Evolutionary conservation across 2,888 invertebrate genomes (phyloP).

Genomic region (Sinodicranocentrus sp.): DNA sequence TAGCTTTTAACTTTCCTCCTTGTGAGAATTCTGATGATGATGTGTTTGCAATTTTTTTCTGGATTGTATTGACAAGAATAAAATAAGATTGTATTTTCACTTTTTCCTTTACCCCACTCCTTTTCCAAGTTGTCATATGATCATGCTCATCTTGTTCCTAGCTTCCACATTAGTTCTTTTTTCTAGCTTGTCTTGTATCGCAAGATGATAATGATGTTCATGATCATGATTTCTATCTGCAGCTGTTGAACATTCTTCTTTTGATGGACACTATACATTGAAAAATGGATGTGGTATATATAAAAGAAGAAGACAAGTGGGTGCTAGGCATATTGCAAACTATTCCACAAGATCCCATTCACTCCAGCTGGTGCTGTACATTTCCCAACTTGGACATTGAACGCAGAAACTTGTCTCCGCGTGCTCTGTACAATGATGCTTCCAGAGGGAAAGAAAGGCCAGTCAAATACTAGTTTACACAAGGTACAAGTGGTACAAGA

Average conservation of each 20-base stretch:
- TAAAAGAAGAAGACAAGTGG: too few species aligned
- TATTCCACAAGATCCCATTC: not conserved
- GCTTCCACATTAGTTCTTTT: too few species aligned
- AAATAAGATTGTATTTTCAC: too few species aligned
- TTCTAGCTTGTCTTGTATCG: too few species aligned
- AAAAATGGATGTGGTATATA: too few species aligned
- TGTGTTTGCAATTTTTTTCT: not conserved
- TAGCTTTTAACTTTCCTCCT: conserved; percentile 3
- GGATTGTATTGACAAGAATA: not conserved
- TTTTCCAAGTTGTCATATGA: too few species aligned
- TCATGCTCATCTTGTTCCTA: too few species aligned
- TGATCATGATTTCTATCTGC: not conserved
- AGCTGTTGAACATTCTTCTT: not conserved
- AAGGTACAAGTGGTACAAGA: conserved; percentile 11
- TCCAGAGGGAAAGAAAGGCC: not conserved
- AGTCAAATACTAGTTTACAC: conserved; percentile 15
- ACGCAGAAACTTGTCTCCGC: too few species aligned
- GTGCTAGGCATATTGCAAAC: too few species aligned
- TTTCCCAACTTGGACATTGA: not conserved
- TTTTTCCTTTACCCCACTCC: too few species aligned
- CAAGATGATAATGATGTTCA: too few species aligned
- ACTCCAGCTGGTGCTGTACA: conserved; percentile 18
- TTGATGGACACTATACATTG: too few species aligned
- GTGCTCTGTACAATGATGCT: not conserved
- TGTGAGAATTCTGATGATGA: not conserved